Evolutionary conservation across 2,113 vertebrate species (phyloP), one percentile per base, ranked within the genome.

Genomic region (Ammospiza caudacuta): DNA sequence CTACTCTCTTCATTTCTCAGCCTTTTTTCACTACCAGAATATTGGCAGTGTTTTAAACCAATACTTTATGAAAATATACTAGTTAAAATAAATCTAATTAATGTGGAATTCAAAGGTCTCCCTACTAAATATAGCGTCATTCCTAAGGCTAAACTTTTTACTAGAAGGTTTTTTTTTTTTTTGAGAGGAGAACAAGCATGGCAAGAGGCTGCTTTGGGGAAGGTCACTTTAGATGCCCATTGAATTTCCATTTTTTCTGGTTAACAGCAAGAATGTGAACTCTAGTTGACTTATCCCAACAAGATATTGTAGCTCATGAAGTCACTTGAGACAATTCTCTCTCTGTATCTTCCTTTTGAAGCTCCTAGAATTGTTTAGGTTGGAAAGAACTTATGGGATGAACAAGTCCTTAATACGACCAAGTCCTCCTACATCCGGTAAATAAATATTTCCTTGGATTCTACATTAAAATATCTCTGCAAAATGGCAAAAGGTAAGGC

Each of bases 321-420:
- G n/a, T 62, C 29, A 87, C 12, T 3, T 21, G 15, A 78, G 14
- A 89, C 77, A 84, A 49, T 78, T 33, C 4, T 66, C 9, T 25
- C 22, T 43, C 1, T 33, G 0, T 49, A 6, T 52, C 44, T 84
- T 92, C 27, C 4, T 57, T 79, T 52, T 47, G 10, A 80, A 37
- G 14, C 7, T 47, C 5, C 43, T 58, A 62, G 24, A 68, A 62
- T 35, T 55, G 20, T 55, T 55, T 41, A 55, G 9, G 17, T 12
- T 55, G n/a, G 17, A 47, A 69, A 47, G 41, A 21, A 35, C 5
- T 55, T 62, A 29, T 7, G 9, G 3, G 21, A 27, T 55, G 41
- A 47, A 5, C 0, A 0, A 75, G 28, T 41, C n/a, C 24, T 83
- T 47, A 54, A 31, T 15, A 41, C 0, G 4, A 62, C 4, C 21